phyloP scores from a whole-genome alignment of 2,797 vertebrate genomes.

The Yasuhikotakia modesta region DNA sequence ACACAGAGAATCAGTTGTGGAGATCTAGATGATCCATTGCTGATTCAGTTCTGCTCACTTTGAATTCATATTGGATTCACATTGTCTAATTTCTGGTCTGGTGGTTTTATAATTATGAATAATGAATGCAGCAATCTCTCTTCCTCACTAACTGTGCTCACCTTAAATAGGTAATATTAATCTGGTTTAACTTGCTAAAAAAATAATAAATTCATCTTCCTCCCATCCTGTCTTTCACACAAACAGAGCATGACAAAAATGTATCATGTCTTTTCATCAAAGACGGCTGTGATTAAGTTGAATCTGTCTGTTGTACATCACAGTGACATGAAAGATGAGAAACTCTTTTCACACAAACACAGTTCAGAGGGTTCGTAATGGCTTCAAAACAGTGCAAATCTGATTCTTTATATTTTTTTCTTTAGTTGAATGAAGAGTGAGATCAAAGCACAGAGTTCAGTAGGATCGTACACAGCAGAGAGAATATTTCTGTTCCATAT shows the following conservation, averaged over 20 bases:
- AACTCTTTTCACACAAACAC: conserved; percentile 8
- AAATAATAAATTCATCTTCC: conserved; percentile 6
- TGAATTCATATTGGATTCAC: neutral
- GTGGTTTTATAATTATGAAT: neutral
- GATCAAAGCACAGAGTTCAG: conserved; percentile 23
- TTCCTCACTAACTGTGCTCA: too few relatives aligned
- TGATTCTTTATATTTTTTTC: neutral
- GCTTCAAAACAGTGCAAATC: conserved; percentile 37
- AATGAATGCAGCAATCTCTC: too few relatives aligned
- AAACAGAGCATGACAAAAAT: conserved; percentile 5
- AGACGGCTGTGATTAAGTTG: conserved; percentile 34
- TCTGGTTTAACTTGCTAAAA: too few relatives aligned
- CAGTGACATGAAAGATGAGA: conserved; percentile 11
- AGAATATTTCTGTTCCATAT: neutral
- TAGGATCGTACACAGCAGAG: neutral
- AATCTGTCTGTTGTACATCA: conserved; percentile 30
- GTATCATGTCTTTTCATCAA: conserved; percentile 32
- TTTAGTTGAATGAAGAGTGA: conserved; percentile 18
- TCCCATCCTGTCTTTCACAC: conserved; percentile 65
- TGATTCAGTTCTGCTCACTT: neutral
- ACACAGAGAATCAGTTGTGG: neutral
- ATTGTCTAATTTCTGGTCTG: neutral
- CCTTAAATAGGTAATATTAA: too few relatives aligned
- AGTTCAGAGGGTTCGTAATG: conserved; percentile 30
- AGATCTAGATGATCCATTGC: too few relatives aligned